Conservation (phyloP, 1,140 invertebrate species). For the Sycobia sp. region DNA sequence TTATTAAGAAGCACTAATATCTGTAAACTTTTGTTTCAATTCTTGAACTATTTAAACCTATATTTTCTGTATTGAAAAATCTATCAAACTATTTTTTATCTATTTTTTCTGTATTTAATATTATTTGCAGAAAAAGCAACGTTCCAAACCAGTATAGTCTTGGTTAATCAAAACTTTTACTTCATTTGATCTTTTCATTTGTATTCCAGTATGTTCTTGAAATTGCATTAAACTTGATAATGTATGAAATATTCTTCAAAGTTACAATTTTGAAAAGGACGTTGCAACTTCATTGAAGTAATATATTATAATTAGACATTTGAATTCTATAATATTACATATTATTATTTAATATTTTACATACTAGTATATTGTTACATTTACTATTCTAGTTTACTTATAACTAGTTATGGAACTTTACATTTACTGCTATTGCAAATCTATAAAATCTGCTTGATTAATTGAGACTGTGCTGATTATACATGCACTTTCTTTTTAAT, state of each 20-base stretch:
- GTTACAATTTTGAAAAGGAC: too few relatives aligned
- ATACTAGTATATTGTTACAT: background rate
- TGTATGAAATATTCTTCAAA: too few relatives aligned
- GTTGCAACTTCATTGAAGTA: background rate
- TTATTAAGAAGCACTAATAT: constrained; percentile 16
- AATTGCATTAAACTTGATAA: constrained; percentile 15
- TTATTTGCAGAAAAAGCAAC: background rate
- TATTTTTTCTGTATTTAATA: background rate
- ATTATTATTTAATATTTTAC: too few relatives aligned
- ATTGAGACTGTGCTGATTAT: constrained; percentile 27
- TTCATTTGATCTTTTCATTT: background rate
- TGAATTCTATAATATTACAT: background rate
- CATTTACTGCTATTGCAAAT: constrained; percentile 10
- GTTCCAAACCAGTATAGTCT: constrained; percentile 6
- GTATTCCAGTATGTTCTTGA: constrained; percentile 7
- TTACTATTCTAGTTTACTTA: background rate
- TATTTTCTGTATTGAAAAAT: constrained; percentile 1
- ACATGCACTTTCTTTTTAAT: background rate
- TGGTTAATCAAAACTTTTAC: constrained; percentile 17
- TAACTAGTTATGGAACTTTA: constrained; percentile 28
- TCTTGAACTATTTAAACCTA: constrained; percentile 2
- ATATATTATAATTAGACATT: background rate
- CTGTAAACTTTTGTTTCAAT: constrained; percentile 11
- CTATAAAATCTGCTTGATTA: constrained; percentile 18
- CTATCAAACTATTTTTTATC: constrained; percentile 1